These are phyloP conservation scores for Anguilla marmorata DNA, from an alignment of 2,797 vertebrate genomes.

Conservation along the genomic window DNA sequence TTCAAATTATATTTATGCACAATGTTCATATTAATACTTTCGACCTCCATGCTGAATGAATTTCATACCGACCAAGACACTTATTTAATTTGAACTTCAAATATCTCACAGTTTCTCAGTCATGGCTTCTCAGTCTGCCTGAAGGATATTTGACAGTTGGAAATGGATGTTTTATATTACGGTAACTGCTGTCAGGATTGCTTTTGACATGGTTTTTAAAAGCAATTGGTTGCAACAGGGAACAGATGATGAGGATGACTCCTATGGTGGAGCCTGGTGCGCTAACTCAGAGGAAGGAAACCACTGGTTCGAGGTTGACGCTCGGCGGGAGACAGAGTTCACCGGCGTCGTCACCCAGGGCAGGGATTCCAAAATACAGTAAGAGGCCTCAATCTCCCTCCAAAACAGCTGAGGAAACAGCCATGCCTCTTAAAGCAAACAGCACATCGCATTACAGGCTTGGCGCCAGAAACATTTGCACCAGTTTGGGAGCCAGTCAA, in stretches of 20 bases:
- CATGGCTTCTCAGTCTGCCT: not conserved
- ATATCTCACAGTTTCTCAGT: not conserved
- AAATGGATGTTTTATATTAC: not conserved
- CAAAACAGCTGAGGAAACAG: not conserved
- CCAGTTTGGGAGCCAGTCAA: too few relatives aligned
- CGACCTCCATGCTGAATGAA: not conserved
- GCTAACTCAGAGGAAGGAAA: conserved; percentile 80
- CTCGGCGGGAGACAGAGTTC: conserved; percentile 84
- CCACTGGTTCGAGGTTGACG: conserved; percentile 92
- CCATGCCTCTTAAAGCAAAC: not conserved
- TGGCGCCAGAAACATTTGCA: not conserved
- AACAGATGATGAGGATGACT: conserved; percentile 78
- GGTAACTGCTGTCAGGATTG: not conserved
- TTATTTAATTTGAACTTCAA: not conserved
- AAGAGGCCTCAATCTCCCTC: not conserved
- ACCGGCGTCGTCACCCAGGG: conserved; percentile 90
- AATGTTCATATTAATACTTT: not conserved
- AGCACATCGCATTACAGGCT: not conserved
- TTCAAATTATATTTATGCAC: not conserved
- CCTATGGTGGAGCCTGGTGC: conserved; percentile 90
- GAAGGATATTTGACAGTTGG: not conserved
- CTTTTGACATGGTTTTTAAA: not conserved
- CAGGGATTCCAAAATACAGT: conserved; percentile 75
- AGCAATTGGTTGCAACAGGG: conserved; percentile 67
- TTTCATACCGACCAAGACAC: not conserved